Conservation (phyloP, 1,140 invertebrate genomes). For the Hypothenemus hampei region DNA sequence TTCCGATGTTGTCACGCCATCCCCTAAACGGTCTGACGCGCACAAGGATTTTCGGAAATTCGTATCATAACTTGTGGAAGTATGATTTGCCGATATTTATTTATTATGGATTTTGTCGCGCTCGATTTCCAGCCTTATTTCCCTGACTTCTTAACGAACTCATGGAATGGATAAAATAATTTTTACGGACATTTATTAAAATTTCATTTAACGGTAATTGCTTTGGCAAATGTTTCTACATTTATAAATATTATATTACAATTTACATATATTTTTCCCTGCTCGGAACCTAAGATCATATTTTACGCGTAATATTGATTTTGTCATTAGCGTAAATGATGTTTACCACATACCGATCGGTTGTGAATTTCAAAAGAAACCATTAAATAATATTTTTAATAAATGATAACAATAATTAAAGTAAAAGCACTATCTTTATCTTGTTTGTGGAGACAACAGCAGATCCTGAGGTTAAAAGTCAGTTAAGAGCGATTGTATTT, state of each 20-base stretch:
- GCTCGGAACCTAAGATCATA: conserved; percentile 2
- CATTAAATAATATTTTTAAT: background rate
- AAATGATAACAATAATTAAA: background rate
- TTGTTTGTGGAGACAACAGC: background rate
- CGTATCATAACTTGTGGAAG: conserved; percentile 5
- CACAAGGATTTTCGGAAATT: conserved; percentile 6
- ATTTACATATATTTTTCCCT: background rate
- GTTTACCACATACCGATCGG: background rate
- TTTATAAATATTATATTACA: background rate
- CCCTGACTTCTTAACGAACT: background rate
- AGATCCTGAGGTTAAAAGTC: background rate
- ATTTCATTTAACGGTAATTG: background rate
- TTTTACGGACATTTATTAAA: background rate
- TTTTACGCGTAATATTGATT: conserved; percentile 4
- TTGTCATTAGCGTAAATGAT: conserved; percentile 12
- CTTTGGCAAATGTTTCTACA: background rate
- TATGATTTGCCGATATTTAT: conserved; percentile 5
- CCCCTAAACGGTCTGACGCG: conserved; percentile 2
- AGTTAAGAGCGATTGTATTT: conserved; percentile 1
- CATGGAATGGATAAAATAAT: background rate
- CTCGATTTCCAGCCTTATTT: background rate
- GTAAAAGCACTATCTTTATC: too few relatives aligned
- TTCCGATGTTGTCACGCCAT: conserved; percentile 9
- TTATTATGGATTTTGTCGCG: conserved; percentile 12
- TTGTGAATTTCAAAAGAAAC: background rate